These are phyloP conservation scores for Meles meles DNA, from an alignment of 2,113 vertebrate genomes.

Conservation along the genomic window DNA sequence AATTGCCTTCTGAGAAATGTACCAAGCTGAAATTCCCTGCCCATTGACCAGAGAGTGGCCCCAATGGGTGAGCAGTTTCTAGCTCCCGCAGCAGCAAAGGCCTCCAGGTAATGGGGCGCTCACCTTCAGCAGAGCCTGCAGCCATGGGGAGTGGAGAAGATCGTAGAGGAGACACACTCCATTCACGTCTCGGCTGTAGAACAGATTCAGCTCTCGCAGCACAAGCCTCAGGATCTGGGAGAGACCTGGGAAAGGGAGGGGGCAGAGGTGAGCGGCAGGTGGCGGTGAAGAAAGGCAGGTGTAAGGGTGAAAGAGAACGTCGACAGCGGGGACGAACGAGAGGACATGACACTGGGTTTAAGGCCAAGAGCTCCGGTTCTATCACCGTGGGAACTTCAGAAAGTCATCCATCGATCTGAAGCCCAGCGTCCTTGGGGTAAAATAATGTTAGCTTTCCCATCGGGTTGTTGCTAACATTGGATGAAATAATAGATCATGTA, in stretches of 20 bases:
- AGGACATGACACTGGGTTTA: background rate
- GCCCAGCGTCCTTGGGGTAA: background rate
- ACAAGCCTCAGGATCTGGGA: conserved; percentile 88
- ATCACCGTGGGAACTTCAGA: background rate
- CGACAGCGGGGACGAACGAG: no score
- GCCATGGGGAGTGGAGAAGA: conserved; percentile 90
- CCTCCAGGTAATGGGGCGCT: fast-evolving
- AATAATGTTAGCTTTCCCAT: background rate
- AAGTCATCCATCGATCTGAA: background rate
- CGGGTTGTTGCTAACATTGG: background rate
- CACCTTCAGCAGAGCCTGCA: conserved; percentile 94
- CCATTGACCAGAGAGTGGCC: fast-evolving
- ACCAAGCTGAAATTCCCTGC: background rate
- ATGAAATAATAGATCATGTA: background rate
- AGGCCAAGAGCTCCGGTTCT: background rate
- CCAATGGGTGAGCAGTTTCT: background rate
- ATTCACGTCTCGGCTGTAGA: conserved; percentile 86
- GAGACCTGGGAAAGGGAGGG: conserved; percentile 79
- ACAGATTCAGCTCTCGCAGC: conserved; percentile 87
- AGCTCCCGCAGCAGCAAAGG: background rate
- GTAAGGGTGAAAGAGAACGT: no score
- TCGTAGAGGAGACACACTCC: conserved; percentile 87
- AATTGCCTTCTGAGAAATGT: background rate
- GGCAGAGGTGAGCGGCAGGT: background rate
- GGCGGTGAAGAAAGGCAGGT: background rate